These are phyloP conservation scores for Zaprionus taronus DNA, from an alignment of 1,140 invertebrate genomes.

Conservation along the genomic window DNA sequence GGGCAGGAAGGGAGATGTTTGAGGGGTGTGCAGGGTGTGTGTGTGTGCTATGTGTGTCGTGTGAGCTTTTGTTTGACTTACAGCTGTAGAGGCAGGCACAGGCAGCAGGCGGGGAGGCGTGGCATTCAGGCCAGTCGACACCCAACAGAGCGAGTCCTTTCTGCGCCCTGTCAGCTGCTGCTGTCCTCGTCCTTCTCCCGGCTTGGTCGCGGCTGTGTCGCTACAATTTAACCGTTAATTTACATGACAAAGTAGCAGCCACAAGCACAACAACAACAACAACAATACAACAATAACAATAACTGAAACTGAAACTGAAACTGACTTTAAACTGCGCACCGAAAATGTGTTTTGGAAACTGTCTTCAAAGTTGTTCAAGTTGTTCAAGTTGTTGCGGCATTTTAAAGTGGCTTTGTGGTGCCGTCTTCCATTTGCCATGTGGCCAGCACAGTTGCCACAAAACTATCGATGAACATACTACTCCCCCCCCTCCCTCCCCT, in stretches of 20 bases:
- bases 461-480: not conserved
- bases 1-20: not conserved
- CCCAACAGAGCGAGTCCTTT: constrained; percentile 20
- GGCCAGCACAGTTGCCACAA: not conserved
- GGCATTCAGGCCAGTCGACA: constrained; percentile 1
- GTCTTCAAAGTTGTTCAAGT: not conserved
- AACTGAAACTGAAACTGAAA: not conserved
- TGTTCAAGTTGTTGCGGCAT: not conserved
- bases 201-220: constrained; percentile 51
- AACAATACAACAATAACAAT: constrained; percentile 3
- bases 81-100: constrained; percentile 16
- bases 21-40: constrained; percentile 3
- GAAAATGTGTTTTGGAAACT: not conserved
- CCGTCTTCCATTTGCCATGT: not conserved
- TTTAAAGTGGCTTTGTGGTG: not conserved
- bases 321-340: not conserved
- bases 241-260: constrained; percentile 75
- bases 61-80: constrained; percentile 46
- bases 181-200: constrained; percentile 11
- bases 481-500: not conserved
- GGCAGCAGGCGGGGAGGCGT: not conserved
- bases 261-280: constrained; percentile 6
- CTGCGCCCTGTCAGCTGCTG: constrained; percentile 42
- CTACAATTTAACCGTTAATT: constrained; percentile 76
- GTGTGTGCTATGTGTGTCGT: constrained; percentile 14